phyloP scores from a whole-genome alignment of 35 echinoderm and acorn worm species.

The Amphiura filiformis region DNA sequence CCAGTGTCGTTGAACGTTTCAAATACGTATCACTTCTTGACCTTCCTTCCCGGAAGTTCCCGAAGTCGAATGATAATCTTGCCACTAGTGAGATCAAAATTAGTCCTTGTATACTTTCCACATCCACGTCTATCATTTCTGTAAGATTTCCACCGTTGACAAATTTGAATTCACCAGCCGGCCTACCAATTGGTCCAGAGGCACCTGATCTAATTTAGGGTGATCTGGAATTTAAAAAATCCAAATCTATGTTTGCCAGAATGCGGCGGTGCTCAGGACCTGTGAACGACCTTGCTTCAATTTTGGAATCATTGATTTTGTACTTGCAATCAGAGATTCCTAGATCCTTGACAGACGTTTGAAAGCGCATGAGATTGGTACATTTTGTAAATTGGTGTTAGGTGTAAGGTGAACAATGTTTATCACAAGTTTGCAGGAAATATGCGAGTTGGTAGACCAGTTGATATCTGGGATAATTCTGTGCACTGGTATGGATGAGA shows the following conservation, averaged over 20 bases:
- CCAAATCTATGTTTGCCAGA: constrained; percentile 26
- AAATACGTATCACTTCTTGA: too few species aligned
- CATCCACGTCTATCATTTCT: too few species aligned
- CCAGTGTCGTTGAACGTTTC: too few species aligned
- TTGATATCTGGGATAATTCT: constrained; percentile 55
- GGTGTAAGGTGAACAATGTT: constrained; percentile 23
- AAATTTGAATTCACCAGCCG: too few species aligned
- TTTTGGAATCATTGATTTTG: constrained; percentile 45
- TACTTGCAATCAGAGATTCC: constrained; percentile 43
- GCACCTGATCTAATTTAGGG: constrained; percentile 40
- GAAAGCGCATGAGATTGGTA: constrained; percentile 49
- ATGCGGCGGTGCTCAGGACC: constrained; percentile 50
- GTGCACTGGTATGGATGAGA: constrained; percentile 46
- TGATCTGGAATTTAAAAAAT: constrained; percentile 28
- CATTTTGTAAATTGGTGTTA: constrained; percentile 12
- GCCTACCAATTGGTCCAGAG: constrained; percentile 20
- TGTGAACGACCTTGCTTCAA: constrained; percentile 49
- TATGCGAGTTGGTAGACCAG: constrained; percentile 52
- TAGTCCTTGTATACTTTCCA: too few species aligned
- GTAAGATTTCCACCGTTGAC: too few species aligned
- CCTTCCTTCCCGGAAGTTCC: too few species aligned
- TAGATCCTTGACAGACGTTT: constrained; percentile 24
- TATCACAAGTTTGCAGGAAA: constrained; percentile 40
- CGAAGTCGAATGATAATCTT: too few species aligned
- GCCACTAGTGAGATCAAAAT: too few species aligned